phyloP scores from a whole-genome alignment of 1,140 invertebrate genomes.

The Ostrea denselamellosa region DNA sequence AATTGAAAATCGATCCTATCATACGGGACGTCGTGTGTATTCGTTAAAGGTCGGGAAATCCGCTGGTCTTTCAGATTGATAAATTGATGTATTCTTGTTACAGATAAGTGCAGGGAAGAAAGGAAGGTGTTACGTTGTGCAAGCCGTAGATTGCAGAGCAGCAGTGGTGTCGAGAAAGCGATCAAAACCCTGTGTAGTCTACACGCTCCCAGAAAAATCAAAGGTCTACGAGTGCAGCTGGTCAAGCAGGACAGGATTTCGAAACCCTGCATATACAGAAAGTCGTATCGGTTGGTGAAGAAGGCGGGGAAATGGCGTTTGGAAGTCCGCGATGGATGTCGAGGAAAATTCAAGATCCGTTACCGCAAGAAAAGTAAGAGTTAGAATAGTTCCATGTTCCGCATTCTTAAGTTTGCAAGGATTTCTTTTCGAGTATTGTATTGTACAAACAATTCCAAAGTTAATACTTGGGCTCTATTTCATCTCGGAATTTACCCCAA shows the following conservation, averaged over 20 bases:
- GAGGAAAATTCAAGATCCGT: neutral
- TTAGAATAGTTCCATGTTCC: neutral
- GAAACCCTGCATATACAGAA: neutral
- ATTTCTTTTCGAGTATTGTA: neutral
- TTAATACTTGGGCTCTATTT: neutral
- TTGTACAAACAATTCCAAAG: neutral
- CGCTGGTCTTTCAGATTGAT: neutral
- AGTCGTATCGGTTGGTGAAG: neutral
- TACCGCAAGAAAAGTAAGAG: conserved; percentile 1
- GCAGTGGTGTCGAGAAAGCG: neutral
- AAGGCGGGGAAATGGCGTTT: neutral
- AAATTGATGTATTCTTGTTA: neutral
- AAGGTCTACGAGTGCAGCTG: neutral
- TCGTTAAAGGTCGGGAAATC: too few relatives aligned
- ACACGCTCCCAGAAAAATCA: neutral
- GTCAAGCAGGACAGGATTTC: neutral
- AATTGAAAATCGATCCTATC: too few relatives aligned
- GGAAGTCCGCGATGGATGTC: neutral
- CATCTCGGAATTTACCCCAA: neutral
- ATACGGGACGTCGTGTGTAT: too few relatives aligned
- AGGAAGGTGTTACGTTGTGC: neutral
- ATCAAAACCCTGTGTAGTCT: neutral
- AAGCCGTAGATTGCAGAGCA: neutral
- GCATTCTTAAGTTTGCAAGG: neutral
- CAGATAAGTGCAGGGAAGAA: neutral